phyloP scores from a whole-genome alignment of 2,888 invertebrate genomes.

The Polydrusus cervinus region DNA sequence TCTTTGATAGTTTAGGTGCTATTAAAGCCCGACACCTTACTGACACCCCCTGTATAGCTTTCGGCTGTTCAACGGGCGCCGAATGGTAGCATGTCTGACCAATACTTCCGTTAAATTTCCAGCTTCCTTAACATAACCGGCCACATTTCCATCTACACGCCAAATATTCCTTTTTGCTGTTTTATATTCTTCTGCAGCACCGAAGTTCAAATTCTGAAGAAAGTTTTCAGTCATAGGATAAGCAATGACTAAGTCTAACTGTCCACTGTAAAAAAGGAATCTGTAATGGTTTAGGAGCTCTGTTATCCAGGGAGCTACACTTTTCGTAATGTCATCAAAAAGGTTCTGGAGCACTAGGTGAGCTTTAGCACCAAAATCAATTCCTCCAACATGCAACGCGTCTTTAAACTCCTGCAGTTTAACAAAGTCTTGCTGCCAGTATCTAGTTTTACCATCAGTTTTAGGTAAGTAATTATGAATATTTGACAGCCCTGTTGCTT shows the following conservation, averaged over 20 bases:
- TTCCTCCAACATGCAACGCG: no score
- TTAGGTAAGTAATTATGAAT: no score
- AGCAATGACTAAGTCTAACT: slow-evolving; percentile 90
- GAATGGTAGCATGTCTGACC: slow-evolving; percentile 85
- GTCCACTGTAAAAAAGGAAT: slow-evolving; percentile 89
- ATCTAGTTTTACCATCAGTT: no score
- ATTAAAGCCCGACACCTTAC: no score
- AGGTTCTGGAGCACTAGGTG: no score
- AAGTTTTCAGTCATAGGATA: slow-evolving; percentile 88
- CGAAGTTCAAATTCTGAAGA: slow-evolving; percentile 80
- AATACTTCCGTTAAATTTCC: slow-evolving; percentile 82
- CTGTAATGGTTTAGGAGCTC: slow-evolving; percentile 79
- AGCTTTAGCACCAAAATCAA: no score
- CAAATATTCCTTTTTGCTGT: slow-evolving; percentile 78
- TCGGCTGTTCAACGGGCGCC: slow-evolving; percentile 85
- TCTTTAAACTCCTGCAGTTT: no score
- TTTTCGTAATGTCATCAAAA: slow-evolving; percentile 67
- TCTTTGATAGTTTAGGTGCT: no score
- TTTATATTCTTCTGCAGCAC: slow-evolving; percentile 77
- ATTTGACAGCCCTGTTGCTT: no score
- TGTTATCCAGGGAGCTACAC: slow-evolving; percentile 63
- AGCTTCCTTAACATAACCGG: slow-evolving; percentile 82
- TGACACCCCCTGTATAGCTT: no score
- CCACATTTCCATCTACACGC: slow-evolving; percentile 78
- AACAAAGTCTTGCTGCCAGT: no score